These are phyloP conservation scores for Poeciliopsis gracilis DNA, from an alignment of 2,797 vertebrate species.

Conservation along the genomic window DNA sequence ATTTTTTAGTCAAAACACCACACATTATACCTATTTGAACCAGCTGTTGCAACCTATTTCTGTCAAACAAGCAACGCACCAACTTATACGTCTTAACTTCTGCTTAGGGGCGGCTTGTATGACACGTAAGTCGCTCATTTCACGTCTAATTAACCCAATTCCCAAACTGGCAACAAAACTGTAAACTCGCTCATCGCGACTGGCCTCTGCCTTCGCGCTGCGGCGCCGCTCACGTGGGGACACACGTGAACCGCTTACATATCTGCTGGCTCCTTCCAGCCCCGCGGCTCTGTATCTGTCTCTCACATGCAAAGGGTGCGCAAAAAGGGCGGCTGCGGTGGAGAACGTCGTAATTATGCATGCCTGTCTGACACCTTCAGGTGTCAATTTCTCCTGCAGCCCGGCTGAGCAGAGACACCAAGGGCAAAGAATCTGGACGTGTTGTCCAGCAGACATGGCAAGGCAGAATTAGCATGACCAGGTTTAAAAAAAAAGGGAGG, in stretches of 20 bases:
- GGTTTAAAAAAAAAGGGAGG: too few species aligned
- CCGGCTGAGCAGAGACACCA: not conserved
- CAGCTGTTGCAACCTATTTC: not conserved
- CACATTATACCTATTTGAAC: not conserved
- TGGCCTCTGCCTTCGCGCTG: not conserved
- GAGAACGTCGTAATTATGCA: not conserved
- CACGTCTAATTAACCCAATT: not conserved
- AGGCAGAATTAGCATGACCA: not conserved
- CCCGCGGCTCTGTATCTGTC: not conserved
- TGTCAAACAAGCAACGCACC: not conserved
- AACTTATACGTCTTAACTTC: not conserved
- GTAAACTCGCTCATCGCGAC: not conserved
- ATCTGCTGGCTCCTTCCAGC: conserved; percentile 1
- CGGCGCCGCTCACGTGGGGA: conserved; percentile 44
- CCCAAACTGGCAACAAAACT: not conserved
- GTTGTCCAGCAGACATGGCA: not conserved
- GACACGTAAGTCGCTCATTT: not conserved
- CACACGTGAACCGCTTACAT: conserved; percentile 41
- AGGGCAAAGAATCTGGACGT: conserved; percentile 6
- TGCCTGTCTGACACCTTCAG: not conserved
- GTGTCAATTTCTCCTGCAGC: conserved; percentile 12
- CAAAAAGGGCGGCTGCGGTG: not conserved
- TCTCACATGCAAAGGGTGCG: not conserved
- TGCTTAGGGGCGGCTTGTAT: not conserved
- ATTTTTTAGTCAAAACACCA: not conserved